Base-by-base conservation (phyloP, 1,140 invertebrate genomes). In the Chelonus insularis region DNA sequence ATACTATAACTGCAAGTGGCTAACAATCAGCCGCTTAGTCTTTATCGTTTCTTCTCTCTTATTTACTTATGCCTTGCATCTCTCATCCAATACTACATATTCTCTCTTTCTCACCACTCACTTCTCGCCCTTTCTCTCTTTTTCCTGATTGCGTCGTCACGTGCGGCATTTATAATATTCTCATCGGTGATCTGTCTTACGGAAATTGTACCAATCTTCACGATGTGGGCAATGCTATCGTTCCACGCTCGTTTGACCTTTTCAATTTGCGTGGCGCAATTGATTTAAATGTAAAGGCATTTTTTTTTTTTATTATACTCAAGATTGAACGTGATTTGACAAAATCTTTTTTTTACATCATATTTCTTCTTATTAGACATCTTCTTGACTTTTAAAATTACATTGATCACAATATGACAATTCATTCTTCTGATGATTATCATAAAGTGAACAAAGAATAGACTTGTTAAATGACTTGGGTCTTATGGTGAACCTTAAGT, bases 241-340 rank as follows among this genome's bases (percentile, higher is more conserved):
- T 60, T 60, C 58, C 58, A 60, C 58, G 58, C 47, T 60, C 58
- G 58, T 60, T 60, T 60, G 58, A 60, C 58, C 58, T 60, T 60
- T 60, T 60, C 50, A 60, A 60, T 60, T 60, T 60, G 58, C 50
- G 58, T 60, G 58, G 58, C 58, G 58, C 58, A 60, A 60, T 60
- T 48, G 58, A 60, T 60, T 60, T 50, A 60, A 60, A 60, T 60
- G 50, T 60, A 54, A 51, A 60, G 29, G 36, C 58, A 36, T 54
- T 23, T 43, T 25, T 60, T 60, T 25, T 60, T 60, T 52, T 54
- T 29, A 43, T 16, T 34, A 16, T 41, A n/a, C 11, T 23, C 9
- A 16, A 7, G 6, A 25, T 50, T 14, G 34, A 25, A 37, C 14
- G 47, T 25, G 47, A 52, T 60, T 51, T n/a, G 16, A 36, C 41